Base-by-base conservation (phyloP, 1,140 invertebrate species). In the Brachionus paranguensis region DNA sequence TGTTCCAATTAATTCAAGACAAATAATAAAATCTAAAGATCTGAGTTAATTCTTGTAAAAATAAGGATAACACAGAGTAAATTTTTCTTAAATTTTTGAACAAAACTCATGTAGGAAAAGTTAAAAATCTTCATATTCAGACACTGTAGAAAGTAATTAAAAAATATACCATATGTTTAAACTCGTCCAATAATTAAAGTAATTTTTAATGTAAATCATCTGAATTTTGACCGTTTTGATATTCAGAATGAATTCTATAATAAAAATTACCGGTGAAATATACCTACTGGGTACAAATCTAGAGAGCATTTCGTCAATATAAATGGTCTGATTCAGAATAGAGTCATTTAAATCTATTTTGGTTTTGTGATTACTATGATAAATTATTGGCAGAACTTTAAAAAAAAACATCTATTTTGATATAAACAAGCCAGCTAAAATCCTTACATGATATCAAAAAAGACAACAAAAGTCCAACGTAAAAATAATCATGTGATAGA, bases 401-500 rank as follows among this genome's bases (percentile, higher is more conserved):
- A 79, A 79, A 11, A 24, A 43, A 72, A 70, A n/a, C n/a, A n/a
- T 3, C 17, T 7, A 78, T 10, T 45, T n/a, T 41, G 74, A 1
- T 29, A 29, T 53, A 3, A 50, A 4, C 8, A 1, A 29, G 12
- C 3, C 8, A 8, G 20, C 65, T 27, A 64, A n/a, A 41, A 45
- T 47, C 41, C 14, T 81, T 64, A 81, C 78, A 27, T 17, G 53
- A 53, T 8, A 64, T 64, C 2, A 81, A 12, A 41, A 64, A 20
- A 17, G 78, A 81, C 12, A 81, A 41, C 0, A 81, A 3, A 4
- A 81, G 24, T 14, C 78, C 78, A 27, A 81, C 64, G 45, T 81
- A 81, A 47, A 81, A 81, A 65, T 81, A 81, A 27, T 81, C 78
- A 24, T 64, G 24, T 8, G 78, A 64, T 4, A 81, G n/a, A 7